phyloP scores from a whole-genome alignment of 1,140 invertebrate species.

The Rhyacophila brunnea region DNA sequence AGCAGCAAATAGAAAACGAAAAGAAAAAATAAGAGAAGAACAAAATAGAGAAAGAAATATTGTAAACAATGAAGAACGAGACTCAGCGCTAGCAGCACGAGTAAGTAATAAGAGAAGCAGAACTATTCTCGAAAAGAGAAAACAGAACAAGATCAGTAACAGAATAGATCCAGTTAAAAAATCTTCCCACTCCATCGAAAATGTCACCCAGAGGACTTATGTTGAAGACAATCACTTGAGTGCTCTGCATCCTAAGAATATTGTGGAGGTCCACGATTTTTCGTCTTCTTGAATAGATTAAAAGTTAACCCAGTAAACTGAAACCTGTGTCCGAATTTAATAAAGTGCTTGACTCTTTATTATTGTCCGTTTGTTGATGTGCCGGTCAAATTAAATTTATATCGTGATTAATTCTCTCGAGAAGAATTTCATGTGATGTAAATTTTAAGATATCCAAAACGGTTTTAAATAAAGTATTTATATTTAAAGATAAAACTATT shows the following conservation, averaged over 20 bases:
- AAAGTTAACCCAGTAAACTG: too few species aligned
- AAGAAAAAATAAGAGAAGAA: constrained; percentile 33
- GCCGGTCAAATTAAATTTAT: too few species aligned
- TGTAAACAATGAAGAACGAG: not conserved
- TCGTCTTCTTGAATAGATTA: not conserved
- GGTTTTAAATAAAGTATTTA: too few species aligned
- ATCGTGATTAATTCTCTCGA: too few species aligned
- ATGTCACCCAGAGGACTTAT: constrained; percentile 47
- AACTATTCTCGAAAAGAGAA: constrained; percentile 31
- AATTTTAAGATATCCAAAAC: too few species aligned
- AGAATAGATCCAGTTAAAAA: constrained; percentile 9
- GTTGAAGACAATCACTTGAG: constrained; percentile 50
- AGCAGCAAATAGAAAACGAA: constrained; percentile 30
- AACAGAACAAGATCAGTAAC: not conserved
- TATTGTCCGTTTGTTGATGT: too few species aligned
- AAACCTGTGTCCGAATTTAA: too few species aligned
- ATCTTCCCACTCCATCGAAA: constrained; percentile 38
- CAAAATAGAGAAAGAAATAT: constrained; percentile 22
- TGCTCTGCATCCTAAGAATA: constrained; percentile 50
- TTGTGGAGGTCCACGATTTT: constrained; percentile 50
- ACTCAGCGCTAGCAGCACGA: not conserved
- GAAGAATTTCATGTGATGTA: too few species aligned
- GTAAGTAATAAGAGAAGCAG: constrained; percentile 13
- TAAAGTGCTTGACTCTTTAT: too few species aligned
- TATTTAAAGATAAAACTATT: too few species aligned